Conservation (phyloP, 2,113 vertebrate species). For the Plecturocebus donacophilus region DNA sequence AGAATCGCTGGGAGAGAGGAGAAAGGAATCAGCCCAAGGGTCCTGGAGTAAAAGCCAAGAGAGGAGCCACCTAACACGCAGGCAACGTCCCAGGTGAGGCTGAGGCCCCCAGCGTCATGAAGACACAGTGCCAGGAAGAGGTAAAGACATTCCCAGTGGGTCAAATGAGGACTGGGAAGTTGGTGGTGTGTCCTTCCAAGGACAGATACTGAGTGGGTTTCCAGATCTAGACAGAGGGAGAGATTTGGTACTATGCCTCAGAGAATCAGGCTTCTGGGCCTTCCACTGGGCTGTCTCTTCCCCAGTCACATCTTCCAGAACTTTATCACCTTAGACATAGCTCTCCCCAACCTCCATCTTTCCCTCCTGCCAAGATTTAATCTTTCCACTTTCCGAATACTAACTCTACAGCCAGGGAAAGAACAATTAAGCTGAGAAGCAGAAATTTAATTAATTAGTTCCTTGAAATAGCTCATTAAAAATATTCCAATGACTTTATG, state of each 20-base stretch:
- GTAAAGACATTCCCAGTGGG: rapidly evolving
- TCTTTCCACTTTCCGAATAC: neutral
- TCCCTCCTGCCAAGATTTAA: neutral
- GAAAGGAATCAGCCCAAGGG: too few species aligned
- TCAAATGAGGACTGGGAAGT: neutral
- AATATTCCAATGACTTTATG: neutral
- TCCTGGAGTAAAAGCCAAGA: neutral
- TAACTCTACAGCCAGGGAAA: neutral
- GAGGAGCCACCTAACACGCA: too few species aligned
- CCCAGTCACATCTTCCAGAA: neutral
- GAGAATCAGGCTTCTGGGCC: too few species aligned
- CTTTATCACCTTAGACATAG: neutral
- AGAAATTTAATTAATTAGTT: neutral
- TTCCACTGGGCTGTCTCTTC: neutral
- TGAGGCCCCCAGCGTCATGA: too few species aligned
- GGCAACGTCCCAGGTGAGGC: rapidly evolving
- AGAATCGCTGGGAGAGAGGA: neutral
- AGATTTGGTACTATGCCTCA: neutral
- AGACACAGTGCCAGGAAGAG: neutral
- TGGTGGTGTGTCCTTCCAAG: rapidly evolving
- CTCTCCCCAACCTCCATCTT: too few species aligned
- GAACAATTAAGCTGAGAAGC: neutral
- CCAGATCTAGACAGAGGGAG: neutral
- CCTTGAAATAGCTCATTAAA: neutral
- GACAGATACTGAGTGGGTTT: neutral